Conservation (phyloP, 2,888 invertebrate species). For the Agonopterix alstromeriana region DNA sequence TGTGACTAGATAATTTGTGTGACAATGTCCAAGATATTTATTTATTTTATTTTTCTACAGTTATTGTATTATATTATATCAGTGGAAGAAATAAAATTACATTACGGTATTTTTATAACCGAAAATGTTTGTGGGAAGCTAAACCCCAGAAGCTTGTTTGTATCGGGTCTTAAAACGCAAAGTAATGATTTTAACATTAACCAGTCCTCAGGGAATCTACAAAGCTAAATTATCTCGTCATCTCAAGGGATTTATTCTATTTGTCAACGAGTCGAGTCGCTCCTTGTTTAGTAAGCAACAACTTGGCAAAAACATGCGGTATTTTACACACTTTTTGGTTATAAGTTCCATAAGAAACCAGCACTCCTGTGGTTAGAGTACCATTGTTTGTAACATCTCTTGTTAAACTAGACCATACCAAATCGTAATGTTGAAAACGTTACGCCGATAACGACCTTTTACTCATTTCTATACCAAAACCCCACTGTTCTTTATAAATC, state of each 20-base stretch:
- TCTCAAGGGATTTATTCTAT: slow-evolving; percentile 1
- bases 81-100: too few species aligned
- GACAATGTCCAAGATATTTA: too few species aligned
- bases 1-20: too few species aligned
- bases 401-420: slow-evolving; percentile 5
- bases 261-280: slow-evolving; percentile 3
- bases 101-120: too few species aligned
- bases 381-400: slow-evolving; percentile 3
- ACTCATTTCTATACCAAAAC: slow-evolving; percentile 26
- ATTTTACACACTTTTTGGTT: too few species aligned
- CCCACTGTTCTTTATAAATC: slow-evolving; percentile 36
- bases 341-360: too few species aligned
- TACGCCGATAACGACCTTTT: slow-evolving; percentile 38
- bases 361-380: slow-evolving; percentile 4
- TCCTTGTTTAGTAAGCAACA: background rate
- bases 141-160: slow-evolving; percentile 19
- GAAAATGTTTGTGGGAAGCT: background rate
- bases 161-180: slow-evolving; percentile 20
- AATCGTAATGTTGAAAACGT: slow-evolving; percentile 20
- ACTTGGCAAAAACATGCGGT: too few species aligned
- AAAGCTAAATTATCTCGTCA: too few species aligned
- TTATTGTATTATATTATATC: too few species aligned
- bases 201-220: slow-evolving; percentile 10
- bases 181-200: slow-evolving; percentile 38
- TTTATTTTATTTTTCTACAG: too few species aligned